These are phyloP conservation scores for Oscheius onirici DNA, from an alignment of 2,888 invertebrate species.

Conservation along the genomic window DNA sequence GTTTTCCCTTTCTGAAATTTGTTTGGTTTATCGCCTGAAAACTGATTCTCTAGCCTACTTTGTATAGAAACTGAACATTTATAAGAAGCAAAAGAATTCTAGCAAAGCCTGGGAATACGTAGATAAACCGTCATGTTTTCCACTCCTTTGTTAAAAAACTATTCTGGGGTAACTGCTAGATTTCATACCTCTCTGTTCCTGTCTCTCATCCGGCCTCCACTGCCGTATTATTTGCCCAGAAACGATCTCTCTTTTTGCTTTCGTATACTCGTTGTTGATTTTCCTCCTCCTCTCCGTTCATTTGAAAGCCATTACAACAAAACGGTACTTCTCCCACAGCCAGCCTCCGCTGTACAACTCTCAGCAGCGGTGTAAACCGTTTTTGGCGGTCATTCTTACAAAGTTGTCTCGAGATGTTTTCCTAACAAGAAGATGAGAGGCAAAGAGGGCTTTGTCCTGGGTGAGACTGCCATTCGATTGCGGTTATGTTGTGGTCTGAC, in stretches of 20 bases:
- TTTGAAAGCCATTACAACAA: conserved; percentile 15
- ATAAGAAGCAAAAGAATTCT: too few species aligned
- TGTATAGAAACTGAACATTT: too few species aligned
- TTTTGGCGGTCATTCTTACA: conserved; percentile 13
- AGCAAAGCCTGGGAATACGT: too few species aligned
- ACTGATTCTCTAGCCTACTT: too few species aligned
- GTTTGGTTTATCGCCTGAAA: too few species aligned
- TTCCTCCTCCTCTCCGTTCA: neutral
- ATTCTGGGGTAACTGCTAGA: neutral
- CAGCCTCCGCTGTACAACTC: too few species aligned
- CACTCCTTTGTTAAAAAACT: too few species aligned
- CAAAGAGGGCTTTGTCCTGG: conserved; percentile 9
- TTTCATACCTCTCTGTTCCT: neutral
- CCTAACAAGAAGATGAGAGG: neutral
- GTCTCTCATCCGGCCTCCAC: neutral
- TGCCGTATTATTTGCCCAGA: neutral
- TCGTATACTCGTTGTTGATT: conserved; percentile 14
- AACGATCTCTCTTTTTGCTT: conserved; percentile 2
- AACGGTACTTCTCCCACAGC: too few species aligned
- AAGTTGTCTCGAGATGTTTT: neutral
- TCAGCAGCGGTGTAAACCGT: too few species aligned
- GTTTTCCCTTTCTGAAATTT: neutral
- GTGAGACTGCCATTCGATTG: conserved; percentile 20
- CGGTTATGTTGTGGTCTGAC: conserved; percentile 5
- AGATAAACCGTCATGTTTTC: too few species aligned